phyloP scores from a whole-genome alignment of 2,888 invertebrate genomes.

The Polydrusus tereticollis region DNA sequence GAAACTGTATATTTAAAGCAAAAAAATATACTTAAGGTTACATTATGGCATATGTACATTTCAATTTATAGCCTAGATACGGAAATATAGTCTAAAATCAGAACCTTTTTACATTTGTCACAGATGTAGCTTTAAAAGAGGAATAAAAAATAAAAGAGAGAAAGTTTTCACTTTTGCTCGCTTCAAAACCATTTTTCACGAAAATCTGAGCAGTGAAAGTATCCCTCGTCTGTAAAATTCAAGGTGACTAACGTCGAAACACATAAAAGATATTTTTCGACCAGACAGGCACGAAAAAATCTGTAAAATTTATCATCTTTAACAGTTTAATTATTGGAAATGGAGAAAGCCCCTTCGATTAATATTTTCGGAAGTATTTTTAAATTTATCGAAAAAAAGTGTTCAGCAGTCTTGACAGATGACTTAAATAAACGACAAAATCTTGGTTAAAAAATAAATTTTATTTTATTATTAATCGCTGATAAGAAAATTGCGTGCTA shows the following conservation, averaged over 20 bases:
- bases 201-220: constrained; percentile 20
- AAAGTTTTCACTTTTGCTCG: constrained; percentile 24
- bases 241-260: constrained; percentile 23
- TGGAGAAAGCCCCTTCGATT: neutral
- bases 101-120: constrained; percentile 19
- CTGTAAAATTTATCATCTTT: constrained; percentile 7
- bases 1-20: no score
- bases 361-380: constrained; percentile 2
- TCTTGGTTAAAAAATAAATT: neutral
- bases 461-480: constrained; percentile 1
- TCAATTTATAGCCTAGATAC: constrained; percentile 1
- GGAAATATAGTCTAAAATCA: constrained; percentile 10
- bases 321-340: constrained; percentile 2
- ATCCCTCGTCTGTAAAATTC: constrained; percentile 31
- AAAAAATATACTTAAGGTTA: no score
- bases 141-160: constrained; percentile 25
- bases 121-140: constrained; percentile 25
- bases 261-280: constrained; percentile 24
- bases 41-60: neutral
- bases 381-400: neutral
- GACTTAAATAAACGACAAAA: constrained; percentile 1
- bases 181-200: constrained; percentile 24
- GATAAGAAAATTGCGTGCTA: neutral
- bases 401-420: neutral
- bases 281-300: neutral